Conservation (phyloP, 2,888 invertebrate genomes). For the Venustoraphidia nigricollis region DNA sequence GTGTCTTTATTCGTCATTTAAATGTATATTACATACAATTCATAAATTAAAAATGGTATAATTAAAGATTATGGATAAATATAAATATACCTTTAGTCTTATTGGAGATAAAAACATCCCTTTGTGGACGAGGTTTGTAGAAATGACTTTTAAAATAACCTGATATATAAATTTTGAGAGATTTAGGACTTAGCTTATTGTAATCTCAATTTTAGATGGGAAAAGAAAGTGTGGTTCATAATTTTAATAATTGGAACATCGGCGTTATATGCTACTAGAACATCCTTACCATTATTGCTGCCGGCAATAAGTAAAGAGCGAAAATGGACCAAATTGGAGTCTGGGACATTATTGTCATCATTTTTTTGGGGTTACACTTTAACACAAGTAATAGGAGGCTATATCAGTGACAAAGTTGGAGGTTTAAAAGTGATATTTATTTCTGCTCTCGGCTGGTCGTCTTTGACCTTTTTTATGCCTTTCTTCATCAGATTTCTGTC, state of each 20-base stretch:
- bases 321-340: conserved; percentile 51
- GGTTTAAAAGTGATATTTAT: conserved; percentile 46
- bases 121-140: conserved; percentile 3
- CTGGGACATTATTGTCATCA: conserved; percentile 51
- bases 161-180: background rate
- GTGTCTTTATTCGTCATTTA: too few relatives aligned
- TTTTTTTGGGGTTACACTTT: conserved; percentile 63
- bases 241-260: conserved; percentile 45
- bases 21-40: too few relatives aligned
- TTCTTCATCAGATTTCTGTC: conserved; percentile 32
- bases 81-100: background rate
- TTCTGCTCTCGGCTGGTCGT: conserved; percentile 42
- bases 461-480: conserved; percentile 37
- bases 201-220: conserved; percentile 24
- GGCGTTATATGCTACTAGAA: conserved; percentile 47
- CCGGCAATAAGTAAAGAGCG: conserved; percentile 45
- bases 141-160: background rate
- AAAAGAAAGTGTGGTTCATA: conserved; percentile 40
- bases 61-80: conserved; percentile 2
- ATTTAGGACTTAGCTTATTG: background rate
- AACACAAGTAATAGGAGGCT: conserved; percentile 42
- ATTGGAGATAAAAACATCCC: background rate
- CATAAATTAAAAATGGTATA: too few relatives aligned
- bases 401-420: conserved; percentile 41
- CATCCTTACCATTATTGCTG: conserved; percentile 47